A percentile compares a stretch with the other conserved stretches of the same genome.
phyloP scores from a whole-genome alignment of 2,888 invertebrate species.

The Ceraclea dissimilis region DNA sequence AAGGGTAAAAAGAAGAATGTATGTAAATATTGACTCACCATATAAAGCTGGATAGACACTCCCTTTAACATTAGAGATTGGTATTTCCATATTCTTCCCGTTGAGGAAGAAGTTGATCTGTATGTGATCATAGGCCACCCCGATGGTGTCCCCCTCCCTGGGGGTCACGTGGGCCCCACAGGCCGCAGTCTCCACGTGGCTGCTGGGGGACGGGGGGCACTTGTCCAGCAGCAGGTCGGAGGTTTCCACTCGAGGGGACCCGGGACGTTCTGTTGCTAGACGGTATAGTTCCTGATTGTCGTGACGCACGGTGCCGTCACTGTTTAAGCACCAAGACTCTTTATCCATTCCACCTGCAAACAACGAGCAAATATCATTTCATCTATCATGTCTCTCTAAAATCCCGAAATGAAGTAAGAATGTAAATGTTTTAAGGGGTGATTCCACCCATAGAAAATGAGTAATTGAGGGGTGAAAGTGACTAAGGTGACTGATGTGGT shows the following conservation, averaged over 20 bases:
- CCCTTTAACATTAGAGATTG: slow-evolving; percentile 82
- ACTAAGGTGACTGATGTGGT: too few relatives aligned
- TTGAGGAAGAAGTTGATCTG: slow-evolving; percentile 93
- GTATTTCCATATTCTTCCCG: slow-evolving; percentile 78
- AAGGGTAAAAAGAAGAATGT: too few relatives aligned
- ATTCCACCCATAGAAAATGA: too few relatives aligned
- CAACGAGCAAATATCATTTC: too few relatives aligned
- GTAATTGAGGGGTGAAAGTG: too few relatives aligned
- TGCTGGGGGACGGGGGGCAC: slow-evolving; percentile 36
- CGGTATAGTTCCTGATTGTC: slow-evolving; percentile 73
- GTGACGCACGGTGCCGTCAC: slow-evolving; percentile 81
- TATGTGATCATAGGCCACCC: slow-evolving; percentile 92
- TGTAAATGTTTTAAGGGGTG: too few relatives aligned
- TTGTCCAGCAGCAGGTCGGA: slow-evolving; percentile 37
- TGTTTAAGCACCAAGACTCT: slow-evolving; percentile 89
- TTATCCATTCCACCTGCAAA: slow-evolving; percentile 71
- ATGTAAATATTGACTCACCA: slow-evolving; percentile 62
- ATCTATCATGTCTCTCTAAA: too few relatives aligned
- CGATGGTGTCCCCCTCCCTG: slow-evolving; percentile 90
- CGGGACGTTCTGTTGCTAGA: slow-evolving; percentile 43
- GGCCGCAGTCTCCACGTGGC: slow-evolving; percentile 26
- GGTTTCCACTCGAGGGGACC: slow-evolving; percentile 34
- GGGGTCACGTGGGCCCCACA: slow-evolving; percentile 41
- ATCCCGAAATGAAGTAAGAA: too few relatives aligned
- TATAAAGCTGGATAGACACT: slow-evolving; percentile 87